Evolutionary conservation across 2,113 vertebrate species (phyloP), one percentile per base, ranked within the genome.

Genomic region (Epinephelus moara): DNA sequence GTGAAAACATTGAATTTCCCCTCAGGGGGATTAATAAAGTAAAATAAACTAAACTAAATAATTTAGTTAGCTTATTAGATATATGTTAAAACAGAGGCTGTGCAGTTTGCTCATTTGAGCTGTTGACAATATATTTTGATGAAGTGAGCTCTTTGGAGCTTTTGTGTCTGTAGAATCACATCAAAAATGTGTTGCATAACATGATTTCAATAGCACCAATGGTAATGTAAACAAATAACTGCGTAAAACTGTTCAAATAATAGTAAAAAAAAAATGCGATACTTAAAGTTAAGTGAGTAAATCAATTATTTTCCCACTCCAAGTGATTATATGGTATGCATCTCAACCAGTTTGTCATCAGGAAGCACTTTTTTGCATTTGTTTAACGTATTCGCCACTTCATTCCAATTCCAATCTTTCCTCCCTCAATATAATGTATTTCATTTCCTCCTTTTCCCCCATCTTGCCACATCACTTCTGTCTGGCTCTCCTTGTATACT

Each of bases 61-160:
- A 27, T 1, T 21, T 63, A n/a, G 23, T 21, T 73, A 15, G 6
- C 14, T 59, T n/a, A 73, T 60, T 49, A 50, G 25, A 30, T 11
- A 19, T 9, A 57, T 19, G 14, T 15, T 59, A 4, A 71, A 67
- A 67, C 42, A 25, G 40, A 13, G 13, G 23, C 55, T 59, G 55
- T 72, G 55, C 42, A 47, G 15, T 53, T 63, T 75, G 19, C 17
- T 27, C 47, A 75, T 30, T 50, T 75, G 59, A 56, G 21, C 49
- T 50, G 10, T 18, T 59, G 8, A 25, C 8, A 21, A 49, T 13
- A 9, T 30, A 25, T 49, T n/a, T 61, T 47, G 37, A 73, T 49
- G 27, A 33, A 73, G 18, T 3, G 11, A 57, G 56, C 40, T 27
- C 15, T 59, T 55, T 21, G 18, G 23, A 50, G 23, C 64, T 68